Evolutionary conservation across 1,140 invertebrate genomes (phyloP).

Genomic region (Subanguina moxae): DNA sequence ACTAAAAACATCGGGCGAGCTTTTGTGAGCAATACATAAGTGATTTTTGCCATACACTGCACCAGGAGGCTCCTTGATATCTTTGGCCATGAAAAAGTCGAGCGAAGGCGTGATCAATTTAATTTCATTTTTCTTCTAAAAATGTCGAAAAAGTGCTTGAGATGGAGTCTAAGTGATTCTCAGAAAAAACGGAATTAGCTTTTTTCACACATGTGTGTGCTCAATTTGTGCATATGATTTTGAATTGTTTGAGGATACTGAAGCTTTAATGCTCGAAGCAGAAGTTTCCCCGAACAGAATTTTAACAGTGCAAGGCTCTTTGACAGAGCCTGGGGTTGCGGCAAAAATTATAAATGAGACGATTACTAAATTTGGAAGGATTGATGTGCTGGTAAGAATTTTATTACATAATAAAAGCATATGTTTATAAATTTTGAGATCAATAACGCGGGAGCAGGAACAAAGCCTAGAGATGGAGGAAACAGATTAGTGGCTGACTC

Average conservation of each 20-base stretch:
- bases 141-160: too few species aligned
- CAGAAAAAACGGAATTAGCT: too few species aligned
- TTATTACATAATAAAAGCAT: slow-evolving; percentile 14
- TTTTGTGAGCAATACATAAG: too few species aligned
- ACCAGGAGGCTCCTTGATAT: too few species aligned
- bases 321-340: background rate
- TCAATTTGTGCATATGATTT: too few species aligned
- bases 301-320: slow-evolving; percentile 6
- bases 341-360: slow-evolving; percentile 15
- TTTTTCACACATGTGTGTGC: too few species aligned
- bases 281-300: background rate
- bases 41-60: too few species aligned
- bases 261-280: background rate
- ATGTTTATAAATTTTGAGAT: slow-evolving; percentile 18
- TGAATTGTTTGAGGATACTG: background rate
- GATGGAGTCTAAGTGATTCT: too few species aligned
- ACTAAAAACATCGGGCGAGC: too few species aligned
- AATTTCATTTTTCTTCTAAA: too few species aligned
- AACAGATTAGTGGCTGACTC: background rate
- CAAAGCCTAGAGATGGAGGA: slow-evolving; percentile 5
- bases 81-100: too few species aligned
- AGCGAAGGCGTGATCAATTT: too few species aligned
- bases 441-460: slow-evolving; percentile 23
- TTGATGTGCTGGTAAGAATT: slow-evolving; percentile 16
- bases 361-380: slow-evolving; percentile 11